phyloP scores from a whole-genome alignment of 2,888 invertebrate genomes.

The Seira ritae region DNA sequence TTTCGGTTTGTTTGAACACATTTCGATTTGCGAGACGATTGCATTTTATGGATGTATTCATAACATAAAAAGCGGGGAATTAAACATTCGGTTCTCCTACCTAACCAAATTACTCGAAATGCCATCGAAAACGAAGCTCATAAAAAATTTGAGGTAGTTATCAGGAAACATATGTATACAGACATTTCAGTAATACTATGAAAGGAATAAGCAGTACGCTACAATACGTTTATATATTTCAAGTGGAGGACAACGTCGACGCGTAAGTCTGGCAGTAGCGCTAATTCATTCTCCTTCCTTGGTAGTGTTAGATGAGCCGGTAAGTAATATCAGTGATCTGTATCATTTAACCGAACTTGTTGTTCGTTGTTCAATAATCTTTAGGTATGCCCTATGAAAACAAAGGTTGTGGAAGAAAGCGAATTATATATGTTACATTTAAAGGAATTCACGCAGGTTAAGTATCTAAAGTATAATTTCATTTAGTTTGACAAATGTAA shows the following conservation, averaged over 20 bases:
- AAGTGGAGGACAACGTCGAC: constrained; percentile 17
- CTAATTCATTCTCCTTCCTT: constrained; percentile 30
- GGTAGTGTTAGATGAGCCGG: constrained; percentile 35
- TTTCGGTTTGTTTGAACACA: constrained; percentile 49
- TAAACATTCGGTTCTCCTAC: constrained; percentile 27
- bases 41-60: constrained; percentile 63
- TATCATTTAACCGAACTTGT: no score
- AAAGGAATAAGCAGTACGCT: background rate
- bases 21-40: constrained; percentile 55
- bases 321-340: background rate
- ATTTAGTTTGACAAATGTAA: no score
- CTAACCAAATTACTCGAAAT: constrained; percentile 45
- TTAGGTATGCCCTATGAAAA: no score
- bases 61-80: constrained; percentile 43
- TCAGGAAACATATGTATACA: no score
- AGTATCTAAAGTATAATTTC: no score
- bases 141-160: constrained; percentile 47
- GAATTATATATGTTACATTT: no score
- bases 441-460: no score
- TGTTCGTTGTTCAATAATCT: no score
- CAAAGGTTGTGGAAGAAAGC: no score
- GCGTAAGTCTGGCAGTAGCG: constrained; percentile 18
- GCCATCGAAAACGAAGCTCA: constrained; percentile 23
- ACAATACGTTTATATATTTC: background rate
- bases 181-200: background rate